Evolutionary conservation across 2,113 vertebrate genomes (phyloP).

Genomic region (Hippocampus mohnikei): DNA sequence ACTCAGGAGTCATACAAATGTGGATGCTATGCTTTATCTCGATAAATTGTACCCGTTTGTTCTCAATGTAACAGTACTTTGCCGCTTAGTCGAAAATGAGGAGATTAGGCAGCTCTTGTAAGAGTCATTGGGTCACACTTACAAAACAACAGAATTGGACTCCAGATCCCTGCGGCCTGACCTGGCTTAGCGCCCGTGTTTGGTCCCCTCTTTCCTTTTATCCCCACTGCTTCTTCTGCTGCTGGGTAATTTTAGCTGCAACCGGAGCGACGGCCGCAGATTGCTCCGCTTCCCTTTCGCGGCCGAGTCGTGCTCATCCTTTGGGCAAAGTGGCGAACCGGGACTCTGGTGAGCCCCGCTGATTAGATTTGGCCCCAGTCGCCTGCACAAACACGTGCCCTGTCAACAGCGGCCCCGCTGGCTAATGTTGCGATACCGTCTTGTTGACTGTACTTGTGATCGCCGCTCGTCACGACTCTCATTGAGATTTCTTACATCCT

Average conservation of each 20-base stretch:
- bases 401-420: conserved; percentile 6
- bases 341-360: conserved; percentile 33
- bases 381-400: conserved; percentile 3
- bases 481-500: neutral
- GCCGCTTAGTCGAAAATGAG: neutral
- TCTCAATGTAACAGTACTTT: neutral
- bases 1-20: neutral
- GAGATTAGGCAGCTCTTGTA: neutral
- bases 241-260: conserved; percentile 30
- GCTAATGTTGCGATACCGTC: conserved; percentile 4
- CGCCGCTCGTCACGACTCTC: neutral
- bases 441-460: conserved; percentile 1
- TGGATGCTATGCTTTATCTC: neutral
- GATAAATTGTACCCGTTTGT: neutral
- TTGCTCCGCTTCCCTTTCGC: conserved; percentile 26
- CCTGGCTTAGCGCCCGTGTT: conserved; percentile 44
- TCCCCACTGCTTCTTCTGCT: conserved; percentile 19
- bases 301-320: conserved; percentile 34
- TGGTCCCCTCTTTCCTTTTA: conserved; percentile 39
- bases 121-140: conserved; percentile 18
- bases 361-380: conserved; percentile 39
- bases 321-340: conserved; percentile 40
- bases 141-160: conserved; percentile 35
- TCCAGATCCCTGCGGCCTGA: conserved; percentile 22
- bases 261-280: conserved; percentile 24